phyloP scores from a whole-genome alignment of 2,113 vertebrate genomes.

The Sceloporus tristichus region DNA sequence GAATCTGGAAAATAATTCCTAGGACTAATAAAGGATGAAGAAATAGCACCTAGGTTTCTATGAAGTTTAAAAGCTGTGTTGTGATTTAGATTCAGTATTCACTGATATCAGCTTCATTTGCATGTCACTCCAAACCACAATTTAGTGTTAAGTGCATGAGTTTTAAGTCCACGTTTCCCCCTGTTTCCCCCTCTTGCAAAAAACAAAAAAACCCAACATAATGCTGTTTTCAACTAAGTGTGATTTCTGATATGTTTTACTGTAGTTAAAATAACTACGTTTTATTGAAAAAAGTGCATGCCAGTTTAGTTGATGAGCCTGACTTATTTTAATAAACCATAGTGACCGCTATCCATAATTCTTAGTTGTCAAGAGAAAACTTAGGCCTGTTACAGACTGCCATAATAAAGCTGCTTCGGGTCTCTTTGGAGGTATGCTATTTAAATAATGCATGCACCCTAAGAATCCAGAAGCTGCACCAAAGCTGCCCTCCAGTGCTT shows the following conservation, averaged over 20 bases:
- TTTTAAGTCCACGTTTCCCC: background rate
- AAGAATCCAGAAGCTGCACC: too few species aligned
- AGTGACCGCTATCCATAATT: background rate
- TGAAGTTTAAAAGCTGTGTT: background rate
- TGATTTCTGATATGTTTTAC: background rate
- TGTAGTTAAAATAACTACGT: background rate
- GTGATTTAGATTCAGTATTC: background rate
- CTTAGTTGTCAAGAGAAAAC: background rate
- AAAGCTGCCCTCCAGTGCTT: too few species aligned
- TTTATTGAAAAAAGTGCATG: background rate
- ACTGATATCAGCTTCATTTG: background rate
- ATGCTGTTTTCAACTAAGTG: too few species aligned
- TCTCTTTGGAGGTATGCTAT: too few species aligned
- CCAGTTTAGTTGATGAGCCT: background rate
- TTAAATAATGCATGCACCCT: too few species aligned
- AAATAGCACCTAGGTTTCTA: background rate
- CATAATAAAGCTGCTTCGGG: too few species aligned
- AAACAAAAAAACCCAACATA: too few species aligned
- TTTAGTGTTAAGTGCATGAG: background rate
- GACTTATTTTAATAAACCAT: background rate
- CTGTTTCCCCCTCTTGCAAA: too few species aligned
- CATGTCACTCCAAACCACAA: background rate
- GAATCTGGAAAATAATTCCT: constrained; percentile 13
- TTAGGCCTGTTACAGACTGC: too few species aligned
- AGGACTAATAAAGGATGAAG: background rate